Evolutionary conservation across 2,797 vertebrate genomes (phyloP), one percentile per base, ranked within the genome.

Genomic region (Tiaroga cobitis): DNA sequence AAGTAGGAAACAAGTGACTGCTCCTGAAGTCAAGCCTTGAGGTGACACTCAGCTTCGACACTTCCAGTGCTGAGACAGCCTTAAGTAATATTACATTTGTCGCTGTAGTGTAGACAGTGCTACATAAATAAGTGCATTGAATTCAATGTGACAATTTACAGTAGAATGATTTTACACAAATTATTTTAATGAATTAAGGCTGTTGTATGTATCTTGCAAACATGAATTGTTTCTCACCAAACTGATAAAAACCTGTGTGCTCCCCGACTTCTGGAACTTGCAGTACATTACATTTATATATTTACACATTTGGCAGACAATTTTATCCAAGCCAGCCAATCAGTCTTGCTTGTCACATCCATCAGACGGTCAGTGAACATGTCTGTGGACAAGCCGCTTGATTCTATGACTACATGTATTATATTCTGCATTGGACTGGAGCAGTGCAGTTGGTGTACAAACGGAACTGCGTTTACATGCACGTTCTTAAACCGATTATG

Each of bases 81-180:
- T 76, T n/a, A 61, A 61, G 24, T 54, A 29, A 41, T 61, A 37
- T 78, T 15, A 41, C 4, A 15, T 61, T 8, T 2, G 34, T 19
- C 37, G 16, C 37, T 61, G 24, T 29, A 19, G n/a, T 41, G 4
- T 78, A 61, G 37, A 61, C n/a, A 18, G 15, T 26, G 54, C 41
- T 78, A 63, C 56, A 41, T 78, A 63, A 77, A 63, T 19, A 18
- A 37, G 18, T 29, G 37, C 76, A 61, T 19, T 63, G 24, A 19
- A 78, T 61, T 78, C n/a, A 41, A 61, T 41, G 54, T n/a, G 24
- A 41, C 54, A 61, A 3, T 78, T 78, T 78, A 41, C 9, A 11
- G 75, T 26, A 61, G 54, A 78, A 41, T 41, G 75, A 56, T 26
- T 63, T 61, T 61, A 61, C 76, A 63, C 56, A 29, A 63, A n/a